phyloP scores from a whole-genome alignment of 2,888 invertebrate genomes.

The Leptopilina syphax region DNA sequence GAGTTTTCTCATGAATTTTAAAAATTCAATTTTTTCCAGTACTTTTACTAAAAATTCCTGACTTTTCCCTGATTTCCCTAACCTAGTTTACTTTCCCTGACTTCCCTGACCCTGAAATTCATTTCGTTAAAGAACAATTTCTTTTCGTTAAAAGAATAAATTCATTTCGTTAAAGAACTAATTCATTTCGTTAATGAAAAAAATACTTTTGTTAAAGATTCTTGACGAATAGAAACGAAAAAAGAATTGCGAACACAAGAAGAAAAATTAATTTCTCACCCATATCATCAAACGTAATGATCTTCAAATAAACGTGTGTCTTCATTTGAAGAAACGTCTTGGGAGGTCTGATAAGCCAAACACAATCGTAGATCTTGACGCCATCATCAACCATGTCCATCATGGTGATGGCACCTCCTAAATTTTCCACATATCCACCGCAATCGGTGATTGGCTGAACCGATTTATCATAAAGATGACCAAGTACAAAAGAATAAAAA shows the following conservation, averaged over 20 bases:
- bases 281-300: conserved; percentile 81
- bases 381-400: conserved; percentile 84
- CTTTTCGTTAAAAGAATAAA: no score
- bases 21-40: no score
- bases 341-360: conserved; percentile 85
- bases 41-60: no score
- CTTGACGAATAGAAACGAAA: background rate
- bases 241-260: background rate
- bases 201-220: no score
- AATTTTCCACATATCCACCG: conserved; percentile 84
- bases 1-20: no score
- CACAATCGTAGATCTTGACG: conserved; percentile 82
- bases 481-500: conserved; percentile 78
- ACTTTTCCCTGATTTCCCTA: no score
- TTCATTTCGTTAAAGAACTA: background rate
- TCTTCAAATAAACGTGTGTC: conserved; percentile 82
- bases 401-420: conserved; percentile 87
- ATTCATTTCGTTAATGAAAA: background rate
- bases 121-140: no score
- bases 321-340: conserved; percentile 82
- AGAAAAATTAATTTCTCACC: conserved; percentile 65
- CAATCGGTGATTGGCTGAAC: conserved; percentile 79
- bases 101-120: no score
- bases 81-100: no score
- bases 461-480: conserved; percentile 69